Percentiles rank a stretch among this genome's conserved stretches.
These are phyloP conservation scores for Drosophila parvula DNA, from an alignment of 1,140 invertebrate species.

Conservation along the genomic window DNA sequence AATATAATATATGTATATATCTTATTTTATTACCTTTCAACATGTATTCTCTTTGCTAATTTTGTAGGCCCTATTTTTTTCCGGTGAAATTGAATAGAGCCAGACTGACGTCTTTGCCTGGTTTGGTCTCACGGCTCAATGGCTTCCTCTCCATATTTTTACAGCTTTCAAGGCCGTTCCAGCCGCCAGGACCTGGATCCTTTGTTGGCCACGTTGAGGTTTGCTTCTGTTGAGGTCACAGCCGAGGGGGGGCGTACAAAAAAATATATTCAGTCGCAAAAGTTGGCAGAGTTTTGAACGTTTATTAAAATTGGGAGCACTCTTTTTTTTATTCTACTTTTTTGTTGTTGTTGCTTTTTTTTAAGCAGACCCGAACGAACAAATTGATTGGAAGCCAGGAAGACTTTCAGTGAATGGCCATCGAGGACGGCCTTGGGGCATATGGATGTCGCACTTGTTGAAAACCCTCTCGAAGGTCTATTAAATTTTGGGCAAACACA, in stretches of 20 bases:
- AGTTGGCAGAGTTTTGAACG: slow-evolving; percentile 31
- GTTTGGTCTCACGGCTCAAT: slow-evolving; percentile 14
- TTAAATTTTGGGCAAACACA: slow-evolving; percentile 28
- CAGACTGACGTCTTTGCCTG: slow-evolving; percentile 3
- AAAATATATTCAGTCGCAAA: slow-evolving; percentile 15
- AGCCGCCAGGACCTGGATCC: slow-evolving; percentile 27
- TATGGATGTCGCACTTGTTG: slow-evolving; percentile 16
- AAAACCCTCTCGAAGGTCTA: slow-evolving; percentile 16
- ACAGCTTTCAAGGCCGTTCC: slow-evolving; percentile 33
- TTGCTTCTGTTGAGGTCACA: slow-evolving; percentile 47
- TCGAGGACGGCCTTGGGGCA: slow-evolving; percentile 16
- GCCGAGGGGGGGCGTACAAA: slow-evolving; percentile 5
- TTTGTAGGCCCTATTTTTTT: background rate
- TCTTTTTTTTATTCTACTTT: background rate
- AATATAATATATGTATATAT: background rate
- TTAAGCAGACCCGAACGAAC: background rate
- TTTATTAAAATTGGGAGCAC: slow-evolving; percentile 38
- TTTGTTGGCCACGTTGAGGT: slow-evolving; percentile 24
- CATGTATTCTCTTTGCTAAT: background rate
- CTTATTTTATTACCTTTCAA: background rate
- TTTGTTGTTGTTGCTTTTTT: background rate
- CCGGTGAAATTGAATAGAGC: background rate
- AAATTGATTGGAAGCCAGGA: slow-evolving; percentile 24
- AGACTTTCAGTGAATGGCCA: slow-evolving; percentile 9
- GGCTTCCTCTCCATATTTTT: slow-evolving; percentile 35